These are phyloP conservation scores for Plectrocnemia conspersa DNA, from an alignment of 1,140 invertebrate genomes.

Conservation along the genomic window DNA sequence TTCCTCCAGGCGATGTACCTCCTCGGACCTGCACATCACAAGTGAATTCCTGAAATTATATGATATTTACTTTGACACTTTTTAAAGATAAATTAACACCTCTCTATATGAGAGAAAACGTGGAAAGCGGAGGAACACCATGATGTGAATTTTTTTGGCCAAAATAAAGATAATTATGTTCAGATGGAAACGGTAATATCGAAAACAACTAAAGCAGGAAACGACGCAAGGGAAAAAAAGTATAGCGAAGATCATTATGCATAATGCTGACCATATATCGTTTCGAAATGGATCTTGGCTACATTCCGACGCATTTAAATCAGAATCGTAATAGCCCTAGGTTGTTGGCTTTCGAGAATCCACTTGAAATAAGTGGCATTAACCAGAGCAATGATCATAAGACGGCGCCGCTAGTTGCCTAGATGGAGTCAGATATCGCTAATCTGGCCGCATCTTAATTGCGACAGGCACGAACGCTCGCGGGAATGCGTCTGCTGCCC, in stretches of 20 bases:
- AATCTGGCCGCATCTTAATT: constrained; percentile 31
- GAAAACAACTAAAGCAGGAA: too few relatives aligned
- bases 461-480: constrained; percentile 10
- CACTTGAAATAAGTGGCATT: constrained; percentile 30
- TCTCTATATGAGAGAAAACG: too few relatives aligned
- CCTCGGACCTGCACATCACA: constrained; percentile 84
- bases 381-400: constrained; percentile 19
- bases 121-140: too few relatives aligned
- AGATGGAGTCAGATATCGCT: constrained; percentile 26
- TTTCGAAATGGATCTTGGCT: constrained; percentile 9
- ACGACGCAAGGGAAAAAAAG: too few relatives aligned
- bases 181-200: too few relatives aligned
- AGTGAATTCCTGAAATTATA: constrained; percentile 66
- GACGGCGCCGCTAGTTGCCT: constrained; percentile 14
- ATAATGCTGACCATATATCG: neutral
- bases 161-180: too few relatives aligned
- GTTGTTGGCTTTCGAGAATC: constrained; percentile 23
- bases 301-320: constrained; percentile 16
- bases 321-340: constrained; percentile 23
- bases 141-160: too few relatives aligned
- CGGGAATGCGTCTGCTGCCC: constrained; percentile 1
- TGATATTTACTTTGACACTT: too few relatives aligned
- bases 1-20: constrained; percentile 55
- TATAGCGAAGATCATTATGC: neutral
- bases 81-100: constrained; percentile 1